phyloP scores from a whole-genome alignment of 92 coral and sea anemone species.

The Parazoanthus swiftii region DNA sequence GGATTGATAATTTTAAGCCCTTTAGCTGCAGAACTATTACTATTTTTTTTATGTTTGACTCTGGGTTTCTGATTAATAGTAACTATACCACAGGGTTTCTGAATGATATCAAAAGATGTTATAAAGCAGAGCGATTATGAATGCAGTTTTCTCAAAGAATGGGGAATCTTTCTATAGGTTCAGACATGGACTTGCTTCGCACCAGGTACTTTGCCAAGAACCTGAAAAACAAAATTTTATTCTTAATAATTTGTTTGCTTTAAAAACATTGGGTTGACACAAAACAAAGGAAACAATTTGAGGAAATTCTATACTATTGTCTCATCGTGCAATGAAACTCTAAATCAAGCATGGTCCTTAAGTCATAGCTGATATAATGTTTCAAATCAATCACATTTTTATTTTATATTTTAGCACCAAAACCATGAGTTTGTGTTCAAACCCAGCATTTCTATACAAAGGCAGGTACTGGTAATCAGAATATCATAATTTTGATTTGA shows the following conservation, averaged over 20 bases:
- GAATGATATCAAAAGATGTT: background rate
- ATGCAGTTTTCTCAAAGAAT: background rate
- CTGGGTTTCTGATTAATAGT: background rate
- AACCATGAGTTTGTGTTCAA: no score
- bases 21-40: background rate
- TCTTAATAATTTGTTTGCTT: background rate
- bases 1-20: no score
- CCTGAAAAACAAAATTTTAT: constrained; percentile 54
- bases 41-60: background rate
- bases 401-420: no score
- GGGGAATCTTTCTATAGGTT: background rate
- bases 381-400: no score
- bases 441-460: no score
- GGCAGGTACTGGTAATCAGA: no score
- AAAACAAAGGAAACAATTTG: background rate
- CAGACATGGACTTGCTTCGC: constrained; percentile 59
- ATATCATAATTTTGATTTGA: no score
- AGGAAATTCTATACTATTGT: no score
- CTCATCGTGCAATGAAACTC: no score
- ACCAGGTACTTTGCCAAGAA: constrained; percentile 84
- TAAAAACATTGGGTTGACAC: background rate
- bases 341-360: no score
- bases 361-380: no score
- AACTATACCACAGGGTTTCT: background rate
- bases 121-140: background rate